These are phyloP conservation scores for Psix sp. DNA, from an alignment of 1,140 invertebrate species.

Conservation along the genomic window DNA sequence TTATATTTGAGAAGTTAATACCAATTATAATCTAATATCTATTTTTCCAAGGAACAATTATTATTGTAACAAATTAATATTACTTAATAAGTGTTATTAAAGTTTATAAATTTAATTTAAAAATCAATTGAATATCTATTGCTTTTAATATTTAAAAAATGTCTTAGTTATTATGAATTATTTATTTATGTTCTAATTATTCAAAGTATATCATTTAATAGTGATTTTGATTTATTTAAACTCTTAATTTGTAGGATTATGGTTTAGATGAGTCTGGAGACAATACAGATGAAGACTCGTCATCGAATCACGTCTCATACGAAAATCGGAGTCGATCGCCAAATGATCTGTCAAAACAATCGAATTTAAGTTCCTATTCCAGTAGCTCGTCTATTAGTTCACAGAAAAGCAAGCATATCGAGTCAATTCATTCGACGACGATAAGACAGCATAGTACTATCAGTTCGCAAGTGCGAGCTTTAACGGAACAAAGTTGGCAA, in stretches of 20 bases:
- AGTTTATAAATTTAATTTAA: too few species aligned
- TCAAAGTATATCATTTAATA: too few species aligned
- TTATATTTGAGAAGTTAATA: too few species aligned
- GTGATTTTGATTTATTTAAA: conserved; percentile 5
- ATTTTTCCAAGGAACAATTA: too few species aligned
- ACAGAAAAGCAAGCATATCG: conserved; percentile 72
- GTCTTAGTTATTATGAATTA: too few species aligned
- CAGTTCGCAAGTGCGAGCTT: conserved; percentile 74
- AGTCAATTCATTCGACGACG: conserved; percentile 69
- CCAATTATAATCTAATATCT: too few species aligned
- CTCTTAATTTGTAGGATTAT: conserved; percentile 78
- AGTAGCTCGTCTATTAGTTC: conserved; percentile 73
- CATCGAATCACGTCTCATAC: conserved; percentile 69
- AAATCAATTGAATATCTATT: too few species aligned
- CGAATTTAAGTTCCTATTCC: conserved; percentile 74
- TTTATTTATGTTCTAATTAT: too few species aligned
- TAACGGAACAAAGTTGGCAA: conserved; percentile 76
- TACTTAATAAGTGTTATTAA: too few species aligned
- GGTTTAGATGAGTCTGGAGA: conserved; percentile 84
- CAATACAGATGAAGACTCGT: conserved; percentile 82
- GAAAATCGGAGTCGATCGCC: conserved; percentile 68
- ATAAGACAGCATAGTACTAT: conserved; percentile 74
- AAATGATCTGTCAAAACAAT: conserved; percentile 72
- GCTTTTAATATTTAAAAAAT: too few species aligned
- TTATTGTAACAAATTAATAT: too few species aligned